phyloP scores from a whole-genome alignment of 2,888 invertebrate genomes.

The Lamellibrachia satsuma region DNA sequence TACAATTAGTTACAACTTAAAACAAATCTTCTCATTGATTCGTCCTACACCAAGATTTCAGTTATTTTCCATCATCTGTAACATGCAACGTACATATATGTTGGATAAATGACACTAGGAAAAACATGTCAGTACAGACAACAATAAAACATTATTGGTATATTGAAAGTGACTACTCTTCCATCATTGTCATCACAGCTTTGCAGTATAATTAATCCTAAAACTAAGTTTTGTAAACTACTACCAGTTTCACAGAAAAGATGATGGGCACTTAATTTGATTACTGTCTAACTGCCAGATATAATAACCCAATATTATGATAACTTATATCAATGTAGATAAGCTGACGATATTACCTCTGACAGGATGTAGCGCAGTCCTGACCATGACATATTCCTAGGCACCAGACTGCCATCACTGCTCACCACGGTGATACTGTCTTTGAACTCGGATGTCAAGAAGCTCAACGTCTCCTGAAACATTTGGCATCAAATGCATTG shows the following conservation, averaged over 20 bases:
- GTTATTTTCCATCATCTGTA: too few relatives aligned
- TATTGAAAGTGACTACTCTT: too few relatives aligned
- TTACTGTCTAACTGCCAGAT: not conserved
- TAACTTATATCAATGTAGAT: too few relatives aligned
- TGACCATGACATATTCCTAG: constrained; percentile 59
- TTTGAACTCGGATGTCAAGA: constrained; percentile 52
- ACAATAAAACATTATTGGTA: too few relatives aligned
- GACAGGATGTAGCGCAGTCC: constrained; percentile 61
- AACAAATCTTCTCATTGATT: not conserved
- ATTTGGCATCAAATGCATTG: not conserved
- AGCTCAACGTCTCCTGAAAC: constrained; percentile 7
- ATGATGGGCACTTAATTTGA: not conserved
- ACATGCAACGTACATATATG: too few relatives aligned
- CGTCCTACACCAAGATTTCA: too few relatives aligned
- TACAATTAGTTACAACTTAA: not conserved
- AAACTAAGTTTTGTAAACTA: not conserved
- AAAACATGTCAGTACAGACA: too few relatives aligned
- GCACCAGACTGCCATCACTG: constrained; percentile 54
- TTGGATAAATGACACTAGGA: too few relatives aligned
- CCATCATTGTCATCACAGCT: not conserved
- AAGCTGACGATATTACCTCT: constrained; percentile 49
- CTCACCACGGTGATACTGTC: constrained; percentile 52
- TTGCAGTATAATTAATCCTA: not conserved
- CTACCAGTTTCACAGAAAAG: not conserved
- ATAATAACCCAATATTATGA: too few relatives aligned